Percentiles rank a stretch among this genome's conserved stretches.
phyloP scores from a whole-genome alignment of 2,113 vertebrate species.

The Pachycephala philippinensis region DNA sequence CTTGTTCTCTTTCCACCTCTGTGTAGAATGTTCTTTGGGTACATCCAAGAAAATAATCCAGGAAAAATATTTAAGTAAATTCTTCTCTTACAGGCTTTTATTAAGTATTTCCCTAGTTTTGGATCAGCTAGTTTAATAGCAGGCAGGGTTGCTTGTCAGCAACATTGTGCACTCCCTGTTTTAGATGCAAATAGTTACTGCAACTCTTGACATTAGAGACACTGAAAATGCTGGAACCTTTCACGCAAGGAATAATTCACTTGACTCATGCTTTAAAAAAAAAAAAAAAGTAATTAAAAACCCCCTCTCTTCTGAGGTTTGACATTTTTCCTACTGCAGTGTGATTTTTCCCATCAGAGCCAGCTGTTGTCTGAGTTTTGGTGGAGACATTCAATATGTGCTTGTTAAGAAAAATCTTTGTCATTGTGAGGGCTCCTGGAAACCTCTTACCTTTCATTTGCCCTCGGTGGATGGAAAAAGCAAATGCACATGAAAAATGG shows the following conservation, averaged over 20 bases:
- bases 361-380: background rate
- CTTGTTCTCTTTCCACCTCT: background rate
- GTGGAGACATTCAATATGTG: background rate
- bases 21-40: background rate
- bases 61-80: background rate
- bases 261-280: background rate
- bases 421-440: background rate
- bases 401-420: background rate
- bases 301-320: background rate
- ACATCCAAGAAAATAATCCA: background rate
- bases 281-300: background rate
- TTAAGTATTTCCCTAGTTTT: background rate
- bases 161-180: fast-evolving
- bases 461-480: background rate
- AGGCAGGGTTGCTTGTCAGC: background rate
- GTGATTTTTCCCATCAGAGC: background rate
- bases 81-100: background rate
- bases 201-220: background rate
- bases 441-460: background rate
- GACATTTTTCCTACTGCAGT: background rate
- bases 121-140: background rate
- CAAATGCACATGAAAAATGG: background rate
- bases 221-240: background rate
- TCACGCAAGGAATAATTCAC: background rate
- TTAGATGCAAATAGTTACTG: background rate